phyloP scores from a whole-genome alignment of 2,113 vertebrate genomes.

The Thinocorus orbignyianus region DNA sequence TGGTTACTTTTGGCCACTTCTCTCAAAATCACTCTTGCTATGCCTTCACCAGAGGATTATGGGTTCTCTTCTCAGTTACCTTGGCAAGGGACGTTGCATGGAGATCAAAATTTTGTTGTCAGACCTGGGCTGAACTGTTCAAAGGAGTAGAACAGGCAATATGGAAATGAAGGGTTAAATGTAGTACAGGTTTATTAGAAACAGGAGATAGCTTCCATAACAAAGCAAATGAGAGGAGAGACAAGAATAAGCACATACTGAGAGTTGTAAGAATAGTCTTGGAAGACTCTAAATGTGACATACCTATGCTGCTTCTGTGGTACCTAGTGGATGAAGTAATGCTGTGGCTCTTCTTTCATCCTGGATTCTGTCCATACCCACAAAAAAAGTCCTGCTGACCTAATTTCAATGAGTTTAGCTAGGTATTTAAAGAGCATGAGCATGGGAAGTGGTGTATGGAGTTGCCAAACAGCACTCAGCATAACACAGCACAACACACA shows the following conservation, averaged over 20 bases:
- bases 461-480: background rate
- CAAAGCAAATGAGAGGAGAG: background rate
- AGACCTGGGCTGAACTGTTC: background rate
- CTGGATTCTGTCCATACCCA: background rate
- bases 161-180: background rate
- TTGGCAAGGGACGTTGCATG: background rate
- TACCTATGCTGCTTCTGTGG: background rate
- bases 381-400: background rate
- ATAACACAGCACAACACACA: background rate
- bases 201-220: background rate
- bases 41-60: background rate
- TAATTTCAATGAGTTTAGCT: background rate
- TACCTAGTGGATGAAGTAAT: background rate
- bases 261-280: background rate
- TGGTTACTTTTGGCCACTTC: background rate
- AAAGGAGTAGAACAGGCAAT: background rate
- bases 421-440: background rate
- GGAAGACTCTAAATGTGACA: background rate
- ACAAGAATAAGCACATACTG: background rate
- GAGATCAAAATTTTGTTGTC: background rate
- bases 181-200: background rate
- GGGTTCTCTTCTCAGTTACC: background rate
- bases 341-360: background rate
- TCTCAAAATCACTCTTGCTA: background rate
- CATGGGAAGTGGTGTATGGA: background rate